Percentiles rank a stretch among this genome's conserved stretches.
These are phyloP conservation scores for Theocolax elegans DNA, from an alignment of 1,140 invertebrate species.

Conservation along the genomic window DNA sequence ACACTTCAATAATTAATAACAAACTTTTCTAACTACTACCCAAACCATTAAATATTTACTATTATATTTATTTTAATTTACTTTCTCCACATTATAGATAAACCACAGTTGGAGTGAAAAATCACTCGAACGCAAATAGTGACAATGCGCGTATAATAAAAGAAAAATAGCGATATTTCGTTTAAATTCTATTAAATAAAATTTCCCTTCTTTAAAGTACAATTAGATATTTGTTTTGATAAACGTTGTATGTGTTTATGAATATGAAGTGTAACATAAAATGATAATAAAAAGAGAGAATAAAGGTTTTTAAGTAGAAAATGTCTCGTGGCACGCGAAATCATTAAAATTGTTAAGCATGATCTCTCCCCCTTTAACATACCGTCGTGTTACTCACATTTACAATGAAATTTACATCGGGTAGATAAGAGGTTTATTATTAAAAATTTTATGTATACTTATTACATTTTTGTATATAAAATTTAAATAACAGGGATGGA, in stretches of 20 bases:
- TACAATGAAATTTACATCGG: constrained; percentile 18
- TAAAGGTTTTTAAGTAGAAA: neutral
- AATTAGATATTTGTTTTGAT: neutral
- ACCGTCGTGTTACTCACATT: neutral
- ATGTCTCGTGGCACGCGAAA: constrained; percentile 11
- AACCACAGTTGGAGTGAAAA: no score
- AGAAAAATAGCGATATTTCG: no score
- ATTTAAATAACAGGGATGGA: neutral
- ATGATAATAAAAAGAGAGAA: constrained; percentile 17
- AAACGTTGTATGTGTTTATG: neutral
- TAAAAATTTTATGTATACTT: neutral
- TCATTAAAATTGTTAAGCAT: neutral
- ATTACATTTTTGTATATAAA: constrained; percentile 13
- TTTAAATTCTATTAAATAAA: no score
- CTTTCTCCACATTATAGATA: no score
- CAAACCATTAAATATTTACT: no score
- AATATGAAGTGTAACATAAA: neutral
- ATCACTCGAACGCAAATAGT: no score
- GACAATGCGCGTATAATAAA: no score
- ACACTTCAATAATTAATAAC: no score
- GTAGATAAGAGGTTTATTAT: neutral
- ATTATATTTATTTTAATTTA: no score
- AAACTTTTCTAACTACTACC: no score
- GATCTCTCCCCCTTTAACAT: neutral
- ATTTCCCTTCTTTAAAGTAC: no score